A percentile compares a stretch with the other conserved stretches of the same genome.
These are phyloP conservation scores for Melitaea athalia DNA, from an alignment of 2,888 invertebrate species.

Conservation along the genomic window DNA sequence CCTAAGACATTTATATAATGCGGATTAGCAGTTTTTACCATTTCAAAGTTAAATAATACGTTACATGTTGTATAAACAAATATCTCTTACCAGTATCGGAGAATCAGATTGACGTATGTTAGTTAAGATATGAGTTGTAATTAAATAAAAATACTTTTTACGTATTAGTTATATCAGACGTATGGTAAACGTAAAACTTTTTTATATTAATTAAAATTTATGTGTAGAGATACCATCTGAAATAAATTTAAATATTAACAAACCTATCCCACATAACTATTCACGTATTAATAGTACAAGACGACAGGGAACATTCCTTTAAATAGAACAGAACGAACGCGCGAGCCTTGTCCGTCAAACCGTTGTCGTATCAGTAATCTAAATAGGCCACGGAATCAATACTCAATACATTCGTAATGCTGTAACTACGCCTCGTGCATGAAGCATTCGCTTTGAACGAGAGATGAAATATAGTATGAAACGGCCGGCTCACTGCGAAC, in stretches of 20 bases:
- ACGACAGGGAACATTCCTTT: slow-evolving; percentile 55
- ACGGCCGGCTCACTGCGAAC: slow-evolving; percentile 43
- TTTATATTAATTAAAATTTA: slow-evolving; percentile 5
- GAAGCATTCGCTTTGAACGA: slow-evolving; percentile 64
- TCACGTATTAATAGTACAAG: slow-evolving; percentile 3
- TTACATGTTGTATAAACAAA: neutral
- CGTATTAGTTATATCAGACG: neutral
- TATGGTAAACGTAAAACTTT: neutral
- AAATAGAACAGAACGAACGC: slow-evolving; percentile 59
- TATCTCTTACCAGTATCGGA: no score
- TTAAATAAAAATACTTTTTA: neutral
- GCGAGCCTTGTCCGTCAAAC: slow-evolving; percentile 68
- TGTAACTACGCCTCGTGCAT: slow-evolving; percentile 65
- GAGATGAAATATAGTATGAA: slow-evolving; percentile 73
- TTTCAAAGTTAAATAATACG: neutral
- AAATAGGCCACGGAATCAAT: slow-evolving; percentile 75
- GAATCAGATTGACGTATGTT: no score
- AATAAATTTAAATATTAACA: slow-evolving; percentile 9
- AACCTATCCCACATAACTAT: slow-evolving; percentile 11
- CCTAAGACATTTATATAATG: neutral
- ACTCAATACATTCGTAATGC: slow-evolving; percentile 61
- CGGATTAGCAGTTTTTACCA: slow-evolving; percentile 1
- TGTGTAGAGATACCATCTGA: slow-evolving; percentile 9
- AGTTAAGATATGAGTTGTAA: no score
- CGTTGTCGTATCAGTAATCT: slow-evolving; percentile 72